Percentiles rank a stretch among this genome's conserved stretches.
Evolutionary conservation across 2,888 invertebrate genomes (phyloP).

Genomic region (Tetanocera ferruginea): DNA sequence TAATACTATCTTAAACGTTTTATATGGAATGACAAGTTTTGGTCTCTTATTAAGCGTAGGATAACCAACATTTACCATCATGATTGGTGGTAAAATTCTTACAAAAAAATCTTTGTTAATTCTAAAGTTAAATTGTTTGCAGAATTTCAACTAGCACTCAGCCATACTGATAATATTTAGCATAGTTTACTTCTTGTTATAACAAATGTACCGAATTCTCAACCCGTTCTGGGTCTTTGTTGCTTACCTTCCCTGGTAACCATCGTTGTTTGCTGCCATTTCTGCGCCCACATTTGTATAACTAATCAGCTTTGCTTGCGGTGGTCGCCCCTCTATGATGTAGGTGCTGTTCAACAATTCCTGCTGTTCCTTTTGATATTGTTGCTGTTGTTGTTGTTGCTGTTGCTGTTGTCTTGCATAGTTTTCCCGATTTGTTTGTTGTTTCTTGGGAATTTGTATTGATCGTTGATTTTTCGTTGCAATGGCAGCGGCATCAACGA

Average conservation of each 20-base stretch:
- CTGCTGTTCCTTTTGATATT: conserved; percentile 42
- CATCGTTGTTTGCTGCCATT: conserved; percentile 35
- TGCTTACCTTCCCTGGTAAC: conserved; percentile 49
- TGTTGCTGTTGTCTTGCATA: conserved; percentile 36
- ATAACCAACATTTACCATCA: too few species aligned
- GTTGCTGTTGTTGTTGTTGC: conserved; percentile 40
- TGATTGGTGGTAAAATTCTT: too few species aligned
- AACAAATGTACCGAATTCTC: neutral
- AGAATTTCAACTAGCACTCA: too few species aligned
- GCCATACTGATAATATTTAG: too few species aligned
- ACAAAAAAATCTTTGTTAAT: too few species aligned
- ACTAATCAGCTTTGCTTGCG: conserved; percentile 44
- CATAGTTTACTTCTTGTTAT: neutral
- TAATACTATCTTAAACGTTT: too few species aligned
- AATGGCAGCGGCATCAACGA: conserved; percentile 39
- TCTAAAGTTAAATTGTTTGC: too few species aligned
- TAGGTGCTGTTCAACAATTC: conserved; percentile 53
- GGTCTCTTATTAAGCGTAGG: too few species aligned
- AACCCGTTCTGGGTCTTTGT: neutral
- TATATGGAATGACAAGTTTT: too few species aligned
- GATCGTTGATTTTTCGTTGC: conserved; percentile 52
- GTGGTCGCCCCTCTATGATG: conserved; percentile 53
- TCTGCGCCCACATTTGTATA: conserved; percentile 49
- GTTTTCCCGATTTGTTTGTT: conserved; percentile 33
- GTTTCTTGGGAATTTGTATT: conserved; percentile 48